phyloP scores from a whole-genome alignment of 1,140 invertebrate genomes.

The Semibalanus balanoides region DNA sequence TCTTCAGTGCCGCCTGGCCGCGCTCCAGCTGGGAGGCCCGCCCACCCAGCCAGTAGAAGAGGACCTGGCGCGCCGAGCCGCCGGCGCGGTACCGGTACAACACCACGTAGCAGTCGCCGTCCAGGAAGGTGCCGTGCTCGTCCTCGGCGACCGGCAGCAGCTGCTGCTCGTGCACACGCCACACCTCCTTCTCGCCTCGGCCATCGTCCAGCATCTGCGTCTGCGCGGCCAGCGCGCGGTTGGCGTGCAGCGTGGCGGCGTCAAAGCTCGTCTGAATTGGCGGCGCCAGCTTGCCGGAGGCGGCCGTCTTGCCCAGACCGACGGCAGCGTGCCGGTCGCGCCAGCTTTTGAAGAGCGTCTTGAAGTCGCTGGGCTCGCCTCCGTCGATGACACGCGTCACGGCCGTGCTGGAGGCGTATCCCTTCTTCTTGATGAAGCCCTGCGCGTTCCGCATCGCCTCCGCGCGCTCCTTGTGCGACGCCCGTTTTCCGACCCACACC shows the following conservation, averaged over 20 bases:
- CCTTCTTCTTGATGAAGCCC: constrained; percentile 77
- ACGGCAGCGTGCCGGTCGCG: constrained; percentile 31
- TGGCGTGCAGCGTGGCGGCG: constrained; percentile 44
- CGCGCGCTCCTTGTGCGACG: constrained; percentile 48
- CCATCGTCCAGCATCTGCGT: constrained; percentile 82
- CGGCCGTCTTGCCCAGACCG: constrained; percentile 28
- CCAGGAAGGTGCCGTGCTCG: constrained; percentile 61
- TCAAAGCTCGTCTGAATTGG: constrained; percentile 51
- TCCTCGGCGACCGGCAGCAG: constrained; percentile 45
- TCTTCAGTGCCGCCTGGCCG: constrained; percentile 45
- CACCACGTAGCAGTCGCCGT: constrained; percentile 71
- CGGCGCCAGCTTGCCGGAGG: constrained; percentile 29
- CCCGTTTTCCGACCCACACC: constrained; percentile 75
- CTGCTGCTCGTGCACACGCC: constrained; percentile 39
- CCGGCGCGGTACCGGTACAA: constrained; percentile 55
- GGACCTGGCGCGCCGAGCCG: constrained; percentile 39
- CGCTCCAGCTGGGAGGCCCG: constrained; percentile 49
- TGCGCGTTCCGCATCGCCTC: constrained; percentile 73
- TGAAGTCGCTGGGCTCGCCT: constrained; percentile 73
- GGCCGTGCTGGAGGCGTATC: constrained; percentile 53
- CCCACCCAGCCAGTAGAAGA: constrained; percentile 54
- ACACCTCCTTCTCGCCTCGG: constrained; percentile 58
- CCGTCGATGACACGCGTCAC: constrained; percentile 64
- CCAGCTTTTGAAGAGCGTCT: constrained; percentile 65
- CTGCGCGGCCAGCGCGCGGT: constrained; percentile 47